A percentile compares a stretch with the other conserved stretches of the same genome.
Conservation (phyloP, 2,113 vertebrate species). For the Sardina pilchardus region DNA sequence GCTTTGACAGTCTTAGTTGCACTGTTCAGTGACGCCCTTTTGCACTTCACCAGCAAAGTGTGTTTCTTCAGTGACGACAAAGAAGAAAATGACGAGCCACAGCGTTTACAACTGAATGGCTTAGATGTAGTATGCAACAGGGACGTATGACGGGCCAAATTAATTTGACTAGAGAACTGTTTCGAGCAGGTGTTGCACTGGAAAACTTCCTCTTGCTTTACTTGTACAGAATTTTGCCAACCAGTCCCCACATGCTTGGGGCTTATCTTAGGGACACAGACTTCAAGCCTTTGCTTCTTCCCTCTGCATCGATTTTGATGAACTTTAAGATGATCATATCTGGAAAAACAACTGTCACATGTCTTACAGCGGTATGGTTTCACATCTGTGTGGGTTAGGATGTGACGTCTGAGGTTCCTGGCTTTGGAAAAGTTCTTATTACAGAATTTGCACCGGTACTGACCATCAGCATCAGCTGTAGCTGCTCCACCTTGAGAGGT, state of each 20-base stretch:
- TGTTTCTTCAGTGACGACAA: slow-evolving; percentile 62
- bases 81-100: slow-evolving; percentile 56
- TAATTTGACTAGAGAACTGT: slow-evolving; percentile 54
- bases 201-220: slow-evolving; percentile 41
- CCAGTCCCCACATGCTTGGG: slow-evolving; percentile 62
- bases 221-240: slow-evolving; percentile 52
- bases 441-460: slow-evolving; percentile 74
- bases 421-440: slow-evolving; percentile 70
- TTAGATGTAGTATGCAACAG: slow-evolving; percentile 61
- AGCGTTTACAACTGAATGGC: slow-evolving; percentile 62
- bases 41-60: background rate
- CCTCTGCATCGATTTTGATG: slow-evolving; percentile 68
- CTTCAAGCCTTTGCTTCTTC: slow-evolving; percentile 58
- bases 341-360: slow-evolving; percentile 73
- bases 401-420: slow-evolving; percentile 67
- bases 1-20: slow-evolving; percentile 13
- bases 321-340: slow-evolving; percentile 71
- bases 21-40: slow-evolving; percentile 16
- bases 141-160: slow-evolving; percentile 64
- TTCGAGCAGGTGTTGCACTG: slow-evolving; percentile 64
- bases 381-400: slow-evolving; percentile 75
- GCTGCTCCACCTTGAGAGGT: slow-evolving; percentile 35
- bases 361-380: slow-evolving; percentile 76
- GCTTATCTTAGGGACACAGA: slow-evolving; percentile 69
- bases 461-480: slow-evolving; percentile 20